Conservation (phyloP, 1,140 invertebrate species). For the Apis cerana region DNA sequence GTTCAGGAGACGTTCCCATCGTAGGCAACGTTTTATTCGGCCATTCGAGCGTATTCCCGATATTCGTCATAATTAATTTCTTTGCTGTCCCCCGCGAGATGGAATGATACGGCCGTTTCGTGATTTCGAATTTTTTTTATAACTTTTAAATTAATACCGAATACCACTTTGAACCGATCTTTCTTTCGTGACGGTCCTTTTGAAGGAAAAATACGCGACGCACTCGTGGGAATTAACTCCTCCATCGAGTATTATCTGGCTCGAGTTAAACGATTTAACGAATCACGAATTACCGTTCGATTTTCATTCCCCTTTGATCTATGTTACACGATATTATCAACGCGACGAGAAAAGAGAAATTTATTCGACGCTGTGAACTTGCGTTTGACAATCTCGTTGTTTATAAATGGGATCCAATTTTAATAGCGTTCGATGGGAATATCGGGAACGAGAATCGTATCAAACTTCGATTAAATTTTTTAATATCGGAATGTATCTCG, state of each 20-base stretch:
- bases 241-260: not conserved
- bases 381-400: slow-evolving; percentile 3
- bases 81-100: not conserved
- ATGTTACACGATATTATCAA: not conserved
- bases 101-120: too few relatives aligned
- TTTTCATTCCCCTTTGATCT: not conserved
- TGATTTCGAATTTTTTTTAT: not conserved
- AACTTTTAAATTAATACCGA: not conserved
- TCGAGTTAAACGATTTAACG: not conserved
- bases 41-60: not conserved
- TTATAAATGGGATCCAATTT: not conserved
- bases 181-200: not conserved
- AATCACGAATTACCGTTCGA: not conserved
- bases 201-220: not conserved
- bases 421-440: not conserved
- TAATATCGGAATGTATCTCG: not conserved
- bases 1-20: slow-evolving; percentile 8
- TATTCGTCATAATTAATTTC: slow-evolving; percentile 21
- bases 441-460: not conserved
- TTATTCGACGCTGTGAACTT: not conserved
- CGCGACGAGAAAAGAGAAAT: not conserved
- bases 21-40: not conserved
- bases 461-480: not conserved
- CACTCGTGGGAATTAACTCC: not conserved
- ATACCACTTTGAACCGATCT: not conserved